A percentile compares a stretch with the other conserved stretches of the same genome.
These are phyloP conservation scores for Campopleginae sp. DNA, from an alignment of 2,888 invertebrate species.

Conservation along the genomic window DNA sequence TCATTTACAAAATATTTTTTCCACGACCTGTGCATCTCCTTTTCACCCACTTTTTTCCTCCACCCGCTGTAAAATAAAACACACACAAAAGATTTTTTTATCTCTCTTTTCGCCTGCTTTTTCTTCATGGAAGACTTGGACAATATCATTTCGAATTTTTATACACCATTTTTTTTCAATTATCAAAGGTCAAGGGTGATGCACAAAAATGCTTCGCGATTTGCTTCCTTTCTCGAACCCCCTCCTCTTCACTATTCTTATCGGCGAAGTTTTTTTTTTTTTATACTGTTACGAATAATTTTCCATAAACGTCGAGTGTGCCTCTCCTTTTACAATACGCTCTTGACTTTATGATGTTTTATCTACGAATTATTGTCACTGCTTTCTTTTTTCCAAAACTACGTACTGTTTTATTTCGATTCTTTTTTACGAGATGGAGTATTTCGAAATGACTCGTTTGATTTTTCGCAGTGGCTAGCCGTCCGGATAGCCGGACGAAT, in stretches of 20 bases:
- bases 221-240: neutral
- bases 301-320: neutral
- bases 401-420: neutral
- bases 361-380: neutral
- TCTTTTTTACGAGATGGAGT: neutral
- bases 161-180: constrained; percentile 14
- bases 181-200: constrained; percentile 65
- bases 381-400: neutral
- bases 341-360: neutral
- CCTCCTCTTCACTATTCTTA: neutral
- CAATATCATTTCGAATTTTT: constrained; percentile 6
- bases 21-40: neutral
- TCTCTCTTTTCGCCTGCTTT: neutral
- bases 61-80: neutral
- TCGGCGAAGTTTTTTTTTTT: constrained; percentile 4
- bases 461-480: too few relatives aligned
- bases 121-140: neutral
- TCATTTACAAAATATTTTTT: constrained; percentile 59
- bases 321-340: neutral
- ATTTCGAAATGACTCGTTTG: neutral
- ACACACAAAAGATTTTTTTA: neutral
- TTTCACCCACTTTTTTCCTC: neutral
- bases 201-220: constrained; percentile 10
- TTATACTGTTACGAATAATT: constrained; percentile 6
- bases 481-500: too few relatives aligned